Percentiles rank a stretch among this genome's conserved stretches.
These are phyloP conservation scores for Cecidostiba fungosa DNA, from an alignment of 2,888 invertebrate genomes.

Conservation along the genomic window DNA sequence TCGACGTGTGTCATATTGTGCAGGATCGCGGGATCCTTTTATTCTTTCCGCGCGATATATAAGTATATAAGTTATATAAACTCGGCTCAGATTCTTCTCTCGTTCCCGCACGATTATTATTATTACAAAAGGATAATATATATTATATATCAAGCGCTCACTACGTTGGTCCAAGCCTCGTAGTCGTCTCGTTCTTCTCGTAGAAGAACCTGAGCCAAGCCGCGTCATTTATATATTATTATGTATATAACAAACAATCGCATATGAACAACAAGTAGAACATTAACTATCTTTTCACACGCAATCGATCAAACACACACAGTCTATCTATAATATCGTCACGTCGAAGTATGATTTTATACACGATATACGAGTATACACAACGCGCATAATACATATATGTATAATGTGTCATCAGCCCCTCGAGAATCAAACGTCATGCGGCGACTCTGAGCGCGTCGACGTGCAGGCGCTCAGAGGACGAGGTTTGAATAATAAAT, in stretches of 20 bases:
- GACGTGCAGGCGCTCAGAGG: not conserved
- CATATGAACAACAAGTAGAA: not conserved
- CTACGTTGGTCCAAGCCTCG: constrained; percentile 7
- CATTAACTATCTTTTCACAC: not conserved
- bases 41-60: too few relatives aligned
- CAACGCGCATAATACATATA: too few relatives aligned
- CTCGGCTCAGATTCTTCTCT: not conserved
- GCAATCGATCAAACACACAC: not conserved
- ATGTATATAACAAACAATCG: not conserved
- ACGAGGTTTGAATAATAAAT: not conserved
- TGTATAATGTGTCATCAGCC: too few relatives aligned
- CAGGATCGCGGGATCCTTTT: too few relatives aligned
- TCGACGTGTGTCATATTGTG: not conserved
- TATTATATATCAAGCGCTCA: not conserved
- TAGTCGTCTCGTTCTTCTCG: not conserved
- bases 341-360: not conserved
- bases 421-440: not conserved
- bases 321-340: not conserved
- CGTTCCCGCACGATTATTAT: not conserved
- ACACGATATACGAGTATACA: too few relatives aligned
- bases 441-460: not conserved
- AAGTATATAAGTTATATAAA: too few relatives aligned
- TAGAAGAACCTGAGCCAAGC: not conserved
- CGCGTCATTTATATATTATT: not conserved
- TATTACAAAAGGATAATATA: not conserved